Base-by-base conservation (phyloP, 2,888 invertebrate species). In the Drosophila paramelanica region DNA sequence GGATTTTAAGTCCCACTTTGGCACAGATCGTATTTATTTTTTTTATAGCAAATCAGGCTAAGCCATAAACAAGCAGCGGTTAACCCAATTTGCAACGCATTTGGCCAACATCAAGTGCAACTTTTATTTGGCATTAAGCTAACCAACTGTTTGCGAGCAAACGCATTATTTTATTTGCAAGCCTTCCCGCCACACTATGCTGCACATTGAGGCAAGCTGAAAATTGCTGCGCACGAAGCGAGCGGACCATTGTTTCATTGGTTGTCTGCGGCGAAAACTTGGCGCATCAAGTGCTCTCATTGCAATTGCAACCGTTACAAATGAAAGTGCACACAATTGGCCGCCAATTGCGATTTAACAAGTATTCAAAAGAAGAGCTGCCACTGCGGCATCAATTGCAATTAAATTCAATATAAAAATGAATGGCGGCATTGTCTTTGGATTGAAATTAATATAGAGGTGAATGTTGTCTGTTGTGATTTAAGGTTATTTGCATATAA, bases 191-290 rank as follows among this genome's bases (percentile, higher is more conserved):
- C 67, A 67, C 73, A 73, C 67, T 58, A 27, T 47, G 81, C n/a
- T 85, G 89, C 89, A 81, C 85, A 85, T 87, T 72, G 84, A 79
- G 81, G 88, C 73, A 73, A 52, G 49, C 45, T 23, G 23, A 17
- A 17, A 17, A 17, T 17, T 17, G 84, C 78, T 87, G 81, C 81
- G 81, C 73, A 69, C 56, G 77, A 70, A 75, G 68, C 73, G 52
- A 70, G 23, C 58, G 47, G 43, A 39, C 64, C 49, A 77, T 67
- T 75, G 67, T 67, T 73, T 49, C 31, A 17, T 20, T 49, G 38
- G 46, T 46, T 49, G 61, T 10, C n/a, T 58, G 52, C 33, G 39
- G 71, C 78, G 81, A 81, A 79, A 87, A 78, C 79, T 67, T 55
- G 81, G 67, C 67, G 72, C 71, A 77, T 70, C 72, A 71, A 81